Evolutionary conservation across 2,113 vertebrate genomes (phyloP).

Genomic region (Siniperca chuatsi): DNA sequence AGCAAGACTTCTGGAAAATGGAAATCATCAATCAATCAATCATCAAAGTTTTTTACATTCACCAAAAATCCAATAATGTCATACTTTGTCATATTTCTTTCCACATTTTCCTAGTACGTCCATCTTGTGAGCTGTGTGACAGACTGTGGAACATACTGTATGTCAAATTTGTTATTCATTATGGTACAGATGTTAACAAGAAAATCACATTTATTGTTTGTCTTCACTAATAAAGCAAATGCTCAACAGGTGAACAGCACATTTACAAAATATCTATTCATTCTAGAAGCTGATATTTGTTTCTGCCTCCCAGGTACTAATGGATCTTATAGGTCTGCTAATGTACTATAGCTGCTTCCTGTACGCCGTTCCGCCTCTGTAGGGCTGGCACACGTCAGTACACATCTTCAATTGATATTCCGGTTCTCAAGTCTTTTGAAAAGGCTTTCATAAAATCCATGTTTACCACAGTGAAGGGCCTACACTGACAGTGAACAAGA

Average conservation of each 20-base stretch:
- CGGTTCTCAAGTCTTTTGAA: slow-evolving; percentile 58
- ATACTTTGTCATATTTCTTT: background rate
- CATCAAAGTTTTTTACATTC: background rate
- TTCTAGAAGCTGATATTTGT: background rate
- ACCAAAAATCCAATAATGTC: background rate
- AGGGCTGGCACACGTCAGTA: slow-evolving; percentile 13
- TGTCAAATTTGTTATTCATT: background rate
- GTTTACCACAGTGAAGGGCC: slow-evolving; percentile 58
- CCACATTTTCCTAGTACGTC: too few species aligned
- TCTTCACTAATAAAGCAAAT: background rate
- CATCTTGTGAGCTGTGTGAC: background rate
- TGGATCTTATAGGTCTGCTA: slow-evolving; percentile 55
- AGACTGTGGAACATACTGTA: background rate
- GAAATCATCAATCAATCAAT: too few species aligned
- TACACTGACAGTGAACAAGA: slow-evolving; percentile 29
- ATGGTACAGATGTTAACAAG: background rate
- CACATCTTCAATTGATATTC: slow-evolving; percentile 47
- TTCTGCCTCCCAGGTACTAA: slow-evolving; percentile 36
- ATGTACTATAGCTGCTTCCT: slow-evolving; percentile 57
- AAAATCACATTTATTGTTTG: background rate
- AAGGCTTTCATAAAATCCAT: slow-evolving; percentile 66
- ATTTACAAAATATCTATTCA: slow-evolving; percentile 17
- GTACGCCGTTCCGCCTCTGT: slow-evolving; percentile 7
- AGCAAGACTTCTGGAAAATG: background rate
- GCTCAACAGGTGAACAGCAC: slow-evolving; percentile 30